Evolutionary conservation across 2,888 invertebrate species (phyloP), one percentile per base, ranked within the genome.

Genomic region (Zele albiditarsus): DNA sequence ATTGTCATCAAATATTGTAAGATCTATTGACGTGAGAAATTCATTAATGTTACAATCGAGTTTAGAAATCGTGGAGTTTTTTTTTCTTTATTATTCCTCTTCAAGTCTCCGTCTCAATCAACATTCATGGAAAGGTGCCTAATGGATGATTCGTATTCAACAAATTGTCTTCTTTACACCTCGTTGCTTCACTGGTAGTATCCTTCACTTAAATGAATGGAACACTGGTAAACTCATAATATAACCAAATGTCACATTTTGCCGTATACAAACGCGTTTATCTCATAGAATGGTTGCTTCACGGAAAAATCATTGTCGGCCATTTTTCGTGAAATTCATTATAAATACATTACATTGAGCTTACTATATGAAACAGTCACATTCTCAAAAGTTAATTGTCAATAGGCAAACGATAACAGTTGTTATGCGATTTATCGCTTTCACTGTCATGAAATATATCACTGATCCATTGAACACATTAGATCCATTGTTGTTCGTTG

Each of bases 321-420:
- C 86, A 86, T 86, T 83, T 85, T 86, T 82, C 81, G 82, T 78
- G 80, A 76, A 73, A 76, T 31, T 12, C 23, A 57, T 28, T 23
- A 69, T 31, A 57, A 53, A 10, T 62, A 71, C 16, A 60, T 62
- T 62, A 60, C 4, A 62, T 25, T n/a, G 10, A 53, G 20, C 53
- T 16, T 20, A 8, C 2, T 4, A 28, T 20, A 68, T 33, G 6
- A 63, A 49, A 68, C 10, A 68, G 31, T 53, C 53, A 68, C 68
- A 68, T 53, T 49, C 27, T 66, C 46, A 66, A 25, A 10, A 25
- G 69, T 25, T 69, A 16, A 58, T 25, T 57, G 42, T 31, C 20
- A 12, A 31, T 68, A 12, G 25, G 4, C 14, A 69, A 23, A 25
- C 25, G 6, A 33, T 69, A 38, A 14, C 1, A 25, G 12, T 20